Evolutionary conservation across 2,888 invertebrate genomes (phyloP).

Genomic region (Psococerastis gibbosa): DNA sequence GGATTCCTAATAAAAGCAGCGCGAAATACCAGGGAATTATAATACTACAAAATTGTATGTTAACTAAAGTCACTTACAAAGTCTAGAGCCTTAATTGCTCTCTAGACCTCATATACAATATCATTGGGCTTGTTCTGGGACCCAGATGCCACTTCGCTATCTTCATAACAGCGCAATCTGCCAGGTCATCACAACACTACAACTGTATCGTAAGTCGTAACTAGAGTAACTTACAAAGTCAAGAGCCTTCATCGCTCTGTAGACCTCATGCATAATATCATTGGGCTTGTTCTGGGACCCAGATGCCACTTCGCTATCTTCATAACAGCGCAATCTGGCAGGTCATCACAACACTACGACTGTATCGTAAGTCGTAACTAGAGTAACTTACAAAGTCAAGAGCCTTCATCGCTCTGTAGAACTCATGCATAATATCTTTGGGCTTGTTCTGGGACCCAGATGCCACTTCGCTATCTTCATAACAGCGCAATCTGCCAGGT

Average conservation of each 20-base stretch:
- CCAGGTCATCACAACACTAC: no score
- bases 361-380: conserved; percentile 7
- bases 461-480: conserved; percentile 98
- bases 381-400: conserved; percentile 55
- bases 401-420: conserved; percentile 97
- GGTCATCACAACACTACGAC: conserved; percentile 1
- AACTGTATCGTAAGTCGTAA: no score
- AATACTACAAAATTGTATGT: no score
- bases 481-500: background rate
- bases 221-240: conserved; percentile 66
- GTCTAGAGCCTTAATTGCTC: no score
- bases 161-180: no score
- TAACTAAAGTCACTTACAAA: conserved; percentile 59
- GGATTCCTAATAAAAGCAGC: no score
- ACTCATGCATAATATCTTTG: conserved; percentile 99
- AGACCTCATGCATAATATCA: conserved; percentile 99
- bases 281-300: conserved; percentile 97
- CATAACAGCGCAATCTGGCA: conserved; percentile 40
- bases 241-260: conserved; percentile 94
- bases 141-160: no score
- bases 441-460: conserved; percentile 96
- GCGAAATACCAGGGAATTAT: no score
- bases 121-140: no score
- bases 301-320: conserved; percentile 98
- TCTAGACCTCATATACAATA: no score